Evolutionary conservation across 1,140 invertebrate genomes (phyloP).

Genomic region (Sitobion miscanthi): DNA sequence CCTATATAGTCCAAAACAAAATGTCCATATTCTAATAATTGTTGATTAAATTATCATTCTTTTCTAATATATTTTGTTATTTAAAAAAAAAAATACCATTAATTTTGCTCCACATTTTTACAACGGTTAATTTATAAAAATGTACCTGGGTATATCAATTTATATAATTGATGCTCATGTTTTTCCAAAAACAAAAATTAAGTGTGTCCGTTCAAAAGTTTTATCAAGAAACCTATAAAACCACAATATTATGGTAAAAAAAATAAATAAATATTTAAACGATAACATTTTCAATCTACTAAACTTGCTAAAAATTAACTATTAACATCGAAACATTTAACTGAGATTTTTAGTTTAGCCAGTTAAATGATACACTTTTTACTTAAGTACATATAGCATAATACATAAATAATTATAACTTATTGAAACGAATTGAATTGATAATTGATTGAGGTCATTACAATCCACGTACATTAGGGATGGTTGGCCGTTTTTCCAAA

Average conservation of each 20-base stretch:
- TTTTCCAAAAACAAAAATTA: not conserved
- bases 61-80: too few species aligned
- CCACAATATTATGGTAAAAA: too few species aligned
- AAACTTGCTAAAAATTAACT: too few species aligned
- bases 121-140: not conserved
- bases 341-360: too few species aligned
- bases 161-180: not conserved
- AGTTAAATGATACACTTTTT: not conserved
- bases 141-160: not conserved
- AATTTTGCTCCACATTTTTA: not conserved
- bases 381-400: not conserved
- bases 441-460: not conserved
- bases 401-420: not conserved
- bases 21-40: not conserved
- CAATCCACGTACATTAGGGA: too few species aligned
- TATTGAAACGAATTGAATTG: not conserved
- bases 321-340: too few species aligned
- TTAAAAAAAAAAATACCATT: not conserved
- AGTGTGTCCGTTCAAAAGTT: too few species aligned
- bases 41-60: too few species aligned
- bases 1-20: not conserved
- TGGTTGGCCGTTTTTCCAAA: not conserved
- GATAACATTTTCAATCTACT: too few species aligned
- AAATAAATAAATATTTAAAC: too few species aligned
- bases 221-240: too few species aligned